These are phyloP conservation scores for Diploptera punctata DNA, from an alignment of 2,888 invertebrate genomes.

Conservation along the genomic window DNA sequence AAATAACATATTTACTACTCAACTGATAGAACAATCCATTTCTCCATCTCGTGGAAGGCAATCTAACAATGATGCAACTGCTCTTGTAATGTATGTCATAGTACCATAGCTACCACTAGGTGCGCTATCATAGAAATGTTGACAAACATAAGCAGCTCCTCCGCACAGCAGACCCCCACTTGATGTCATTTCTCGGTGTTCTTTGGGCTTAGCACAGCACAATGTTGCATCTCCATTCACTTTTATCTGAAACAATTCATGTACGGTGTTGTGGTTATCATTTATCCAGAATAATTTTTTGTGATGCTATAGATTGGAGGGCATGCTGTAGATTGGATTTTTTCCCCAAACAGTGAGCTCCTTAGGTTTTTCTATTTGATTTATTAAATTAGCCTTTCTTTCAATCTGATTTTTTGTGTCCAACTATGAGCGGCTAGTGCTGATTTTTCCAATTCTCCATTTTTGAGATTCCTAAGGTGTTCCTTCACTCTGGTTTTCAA, in stretches of 20 bases:
- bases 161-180: constrained; percentile 79
- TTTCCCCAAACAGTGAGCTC: no score
- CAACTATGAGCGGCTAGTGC: no score
- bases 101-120: constrained; percentile 98
- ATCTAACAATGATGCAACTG: constrained; percentile 76
- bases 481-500: no score
- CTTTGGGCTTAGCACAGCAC: constrained; percentile 86
- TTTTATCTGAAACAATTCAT: constrained; percentile 70
- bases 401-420: no score
- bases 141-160: constrained; percentile 94
- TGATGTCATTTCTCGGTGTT: constrained; percentile 63
- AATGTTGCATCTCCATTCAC: constrained; percentile 91
- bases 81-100: constrained; percentile 94
- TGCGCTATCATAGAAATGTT: constrained; percentile 97
- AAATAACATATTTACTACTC: background rate
- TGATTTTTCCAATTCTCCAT: no score
- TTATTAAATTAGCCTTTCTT: no score
- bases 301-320: no score
- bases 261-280: no score
- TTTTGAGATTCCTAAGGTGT: no score
- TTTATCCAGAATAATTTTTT: no score
- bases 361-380: no score
- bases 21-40: constrained; percentile 73
- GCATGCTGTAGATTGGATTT: no score
- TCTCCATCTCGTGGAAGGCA: constrained; percentile 78